Conservation (phyloP, 2,113 vertebrate genomes). For the Cyprinodon brontotheroides region DNA sequence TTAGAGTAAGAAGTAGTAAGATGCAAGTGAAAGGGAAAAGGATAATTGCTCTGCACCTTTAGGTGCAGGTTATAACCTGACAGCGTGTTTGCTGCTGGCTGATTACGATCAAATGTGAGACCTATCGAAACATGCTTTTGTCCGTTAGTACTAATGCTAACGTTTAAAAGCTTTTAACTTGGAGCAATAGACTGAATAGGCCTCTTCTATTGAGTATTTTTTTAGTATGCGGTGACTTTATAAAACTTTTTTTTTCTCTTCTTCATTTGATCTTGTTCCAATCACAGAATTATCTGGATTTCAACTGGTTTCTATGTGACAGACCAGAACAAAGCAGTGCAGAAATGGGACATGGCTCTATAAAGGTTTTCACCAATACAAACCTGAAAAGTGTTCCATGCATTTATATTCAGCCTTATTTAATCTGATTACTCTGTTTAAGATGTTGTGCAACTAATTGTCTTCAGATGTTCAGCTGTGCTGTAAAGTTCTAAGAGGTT, state of each 20-base stretch:
- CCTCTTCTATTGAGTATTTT: background rate
- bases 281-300: background rate
- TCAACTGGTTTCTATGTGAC: background rate
- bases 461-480: background rate
- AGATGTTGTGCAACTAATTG: background rate
- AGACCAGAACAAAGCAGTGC: background rate
- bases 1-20: slow-evolving; percentile 4
- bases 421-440: background rate
- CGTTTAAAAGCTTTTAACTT: background rate
- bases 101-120: slow-evolving; percentile 4
- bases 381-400: background rate
- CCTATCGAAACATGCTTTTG: background rate
- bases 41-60: slow-evolving; percentile 1
- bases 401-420: background rate
- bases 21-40: slow-evolving; percentile 11
- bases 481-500: no score
- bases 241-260: background rate
- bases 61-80: slow-evolving; percentile 11
- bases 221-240: background rate
- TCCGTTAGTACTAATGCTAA: background rate
- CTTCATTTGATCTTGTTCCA: background rate
- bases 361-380: background rate
- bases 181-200: background rate
- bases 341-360: background rate
- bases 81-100: background rate